phyloP scores from a whole-genome alignment of 92 coral and sea anemone species.

The Chrysogorgia sp. region DNA sequence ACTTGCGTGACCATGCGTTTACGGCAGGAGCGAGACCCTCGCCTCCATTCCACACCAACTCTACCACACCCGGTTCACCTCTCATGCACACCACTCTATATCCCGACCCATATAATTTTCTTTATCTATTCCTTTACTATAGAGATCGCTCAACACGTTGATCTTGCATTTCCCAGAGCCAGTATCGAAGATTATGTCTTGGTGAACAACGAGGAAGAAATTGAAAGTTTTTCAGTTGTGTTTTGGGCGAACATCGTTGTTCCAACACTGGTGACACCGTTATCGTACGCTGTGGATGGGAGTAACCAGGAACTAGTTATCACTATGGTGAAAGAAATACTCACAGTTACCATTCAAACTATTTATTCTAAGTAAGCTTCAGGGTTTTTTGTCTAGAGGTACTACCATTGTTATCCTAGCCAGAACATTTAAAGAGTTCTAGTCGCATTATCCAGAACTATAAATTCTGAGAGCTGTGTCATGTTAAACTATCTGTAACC shows the following conservation, averaged over 20 bases:
- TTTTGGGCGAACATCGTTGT: not conserved
- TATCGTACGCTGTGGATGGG: conserved; percentile 2
- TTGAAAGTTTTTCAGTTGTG: not conserved
- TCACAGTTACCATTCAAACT: not conserved
- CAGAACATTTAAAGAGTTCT: too few relatives aligned
- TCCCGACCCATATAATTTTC: not conserved
- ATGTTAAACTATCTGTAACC: too few relatives aligned
- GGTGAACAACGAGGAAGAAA: not conserved
- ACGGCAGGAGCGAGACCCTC: too few relatives aligned
- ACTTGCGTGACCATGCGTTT: too few relatives aligned
- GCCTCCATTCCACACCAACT: too few relatives aligned
- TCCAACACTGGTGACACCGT: not conserved
- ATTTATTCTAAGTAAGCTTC: not conserved
- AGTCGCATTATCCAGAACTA: too few relatives aligned
- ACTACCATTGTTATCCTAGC: too few relatives aligned
- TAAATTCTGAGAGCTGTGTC: too few relatives aligned
- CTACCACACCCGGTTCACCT: not conserved
- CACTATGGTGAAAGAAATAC: not conserved
- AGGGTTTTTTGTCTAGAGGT: not conserved
- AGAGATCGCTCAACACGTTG: not conserved
- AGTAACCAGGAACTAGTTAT: not conserved
- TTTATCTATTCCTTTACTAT: not conserved
- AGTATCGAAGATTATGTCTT: conserved; percentile 9
- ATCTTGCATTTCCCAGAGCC: not conserved
- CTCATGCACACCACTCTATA: not conserved